Evolutionary conservation across 2,797 vertebrate genomes (phyloP).

Genomic region (Tokudaia muenninki): DNA sequence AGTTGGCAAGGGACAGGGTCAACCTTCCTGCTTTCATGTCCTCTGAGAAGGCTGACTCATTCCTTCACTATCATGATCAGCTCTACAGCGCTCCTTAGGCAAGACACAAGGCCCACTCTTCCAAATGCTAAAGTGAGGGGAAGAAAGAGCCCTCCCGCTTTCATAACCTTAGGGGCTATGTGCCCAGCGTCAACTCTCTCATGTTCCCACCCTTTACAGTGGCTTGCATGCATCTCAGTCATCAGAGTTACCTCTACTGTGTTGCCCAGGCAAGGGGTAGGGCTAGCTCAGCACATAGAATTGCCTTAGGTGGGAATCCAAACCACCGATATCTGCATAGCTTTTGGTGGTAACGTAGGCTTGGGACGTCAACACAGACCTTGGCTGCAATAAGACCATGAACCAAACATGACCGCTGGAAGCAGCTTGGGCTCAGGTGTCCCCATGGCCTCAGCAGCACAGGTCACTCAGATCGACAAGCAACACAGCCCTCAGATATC

Average conservation of each 20-base stretch:
- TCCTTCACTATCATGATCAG: background rate
- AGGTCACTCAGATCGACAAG: background rate
- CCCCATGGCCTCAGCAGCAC: background rate
- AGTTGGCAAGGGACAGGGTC: background rate
- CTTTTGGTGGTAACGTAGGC: too few relatives aligned
- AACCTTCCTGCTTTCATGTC: background rate
- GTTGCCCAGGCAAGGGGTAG: background rate
- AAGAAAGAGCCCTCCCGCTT: background rate
- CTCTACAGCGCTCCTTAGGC: background rate
- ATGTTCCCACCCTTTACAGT: background rate
- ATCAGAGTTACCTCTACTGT: background rate
- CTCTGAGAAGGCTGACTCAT: background rate
- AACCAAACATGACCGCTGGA: background rate
- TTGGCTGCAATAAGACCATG: too few relatives aligned
- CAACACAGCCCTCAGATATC: background rate
- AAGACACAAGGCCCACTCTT: background rate
- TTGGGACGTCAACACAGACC: background rate
- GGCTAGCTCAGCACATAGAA: background rate
- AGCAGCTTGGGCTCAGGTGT: background rate
- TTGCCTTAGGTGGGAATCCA: background rate
- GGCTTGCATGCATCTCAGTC: background rate
- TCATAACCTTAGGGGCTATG: background rate
- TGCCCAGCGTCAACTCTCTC: background rate
- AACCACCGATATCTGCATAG: background rate
- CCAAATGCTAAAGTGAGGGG: background rate